These are phyloP conservation scores for Panulirus ornatus DNA, from an alignment of 1,140 invertebrate genomes.

Conservation along the genomic window DNA sequence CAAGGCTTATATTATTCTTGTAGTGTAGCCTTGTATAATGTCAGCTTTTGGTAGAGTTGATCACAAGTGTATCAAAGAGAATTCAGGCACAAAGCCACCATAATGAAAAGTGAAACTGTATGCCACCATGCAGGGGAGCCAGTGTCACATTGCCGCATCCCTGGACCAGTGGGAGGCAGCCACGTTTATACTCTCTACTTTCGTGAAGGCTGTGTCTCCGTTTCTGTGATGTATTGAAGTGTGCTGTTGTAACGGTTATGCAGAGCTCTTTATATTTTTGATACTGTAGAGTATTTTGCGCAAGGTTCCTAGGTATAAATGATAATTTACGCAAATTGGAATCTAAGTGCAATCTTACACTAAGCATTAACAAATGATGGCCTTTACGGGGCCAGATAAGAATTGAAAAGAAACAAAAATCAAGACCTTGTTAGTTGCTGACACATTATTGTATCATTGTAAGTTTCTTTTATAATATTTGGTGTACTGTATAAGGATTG, in stretches of 20 bases:
- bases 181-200: constrained; percentile 72
- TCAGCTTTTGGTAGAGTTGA: background rate
- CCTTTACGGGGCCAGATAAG: background rate
- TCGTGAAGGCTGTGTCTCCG: constrained; percentile 75
- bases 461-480: constrained; percentile 13
- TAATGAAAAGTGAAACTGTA: background rate
- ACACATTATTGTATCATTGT: background rate
- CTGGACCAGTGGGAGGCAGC: constrained; percentile 43
- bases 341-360: constrained; percentile 59
- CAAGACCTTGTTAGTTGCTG: background rate
- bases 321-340: constrained; percentile 62
- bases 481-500: constrained; percentile 24
- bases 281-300: constrained; percentile 76
- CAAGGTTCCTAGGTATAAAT: constrained; percentile 75
- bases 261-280: constrained; percentile 76
- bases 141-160: constrained; percentile 30
- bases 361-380: background rate
- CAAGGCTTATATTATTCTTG: background rate
- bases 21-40: background rate
- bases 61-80: constrained; percentile 1
- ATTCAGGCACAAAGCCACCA: background rate
- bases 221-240: constrained; percentile 76
- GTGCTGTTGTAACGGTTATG: constrained; percentile 76
- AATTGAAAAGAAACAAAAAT: background rate
- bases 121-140: constrained; percentile 15